Percentiles rank a stretch among this genome's conserved stretches.
These are phyloP conservation scores for Leucophenga maculata DNA, from an alignment of 2,888 invertebrate genomes.

Conservation along the genomic window DNA sequence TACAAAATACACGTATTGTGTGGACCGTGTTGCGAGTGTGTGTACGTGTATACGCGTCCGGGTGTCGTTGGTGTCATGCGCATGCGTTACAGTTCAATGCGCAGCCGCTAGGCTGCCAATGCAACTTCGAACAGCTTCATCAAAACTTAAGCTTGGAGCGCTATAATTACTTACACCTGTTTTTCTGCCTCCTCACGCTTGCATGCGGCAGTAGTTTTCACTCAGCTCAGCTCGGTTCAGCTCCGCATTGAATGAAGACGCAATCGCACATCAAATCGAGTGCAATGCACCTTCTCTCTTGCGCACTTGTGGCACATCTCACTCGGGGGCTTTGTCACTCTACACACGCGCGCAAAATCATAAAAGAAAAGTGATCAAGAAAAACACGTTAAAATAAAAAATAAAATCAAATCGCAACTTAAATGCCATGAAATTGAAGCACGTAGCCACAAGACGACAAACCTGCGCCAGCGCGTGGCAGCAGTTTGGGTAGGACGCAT, in stretches of 20 bases:
- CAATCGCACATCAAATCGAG: not conserved
- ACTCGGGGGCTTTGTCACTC: not conserved
- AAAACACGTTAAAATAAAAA: not conserved
- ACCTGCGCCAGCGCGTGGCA: constrained; percentile 1
- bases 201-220: constrained; percentile 28
- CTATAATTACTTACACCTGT: not conserved
- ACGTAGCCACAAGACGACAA: constrained; percentile 34
- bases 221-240: constrained; percentile 3
- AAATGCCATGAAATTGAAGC: constrained; percentile 27
- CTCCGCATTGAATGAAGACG: not conserved
- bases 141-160: not conserved
- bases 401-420: not conserved
- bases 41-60: too few relatives aligned
- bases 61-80: not conserved
- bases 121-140: not conserved
- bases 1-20: too few relatives aligned
- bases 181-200: not conserved
- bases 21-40: too few relatives aligned
- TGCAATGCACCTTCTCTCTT: constrained; percentile 27
- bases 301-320: not conserved
- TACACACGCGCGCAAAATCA: constrained; percentile 2
- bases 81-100: constrained; percentile 17
- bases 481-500: constrained; percentile 18
- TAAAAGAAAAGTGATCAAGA: not conserved
- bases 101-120: not conserved